Evolutionary conservation across 2,888 invertebrate species (phyloP), one percentile per base, ranked within the genome.

Genomic region (Dynastes grantii): DNA sequence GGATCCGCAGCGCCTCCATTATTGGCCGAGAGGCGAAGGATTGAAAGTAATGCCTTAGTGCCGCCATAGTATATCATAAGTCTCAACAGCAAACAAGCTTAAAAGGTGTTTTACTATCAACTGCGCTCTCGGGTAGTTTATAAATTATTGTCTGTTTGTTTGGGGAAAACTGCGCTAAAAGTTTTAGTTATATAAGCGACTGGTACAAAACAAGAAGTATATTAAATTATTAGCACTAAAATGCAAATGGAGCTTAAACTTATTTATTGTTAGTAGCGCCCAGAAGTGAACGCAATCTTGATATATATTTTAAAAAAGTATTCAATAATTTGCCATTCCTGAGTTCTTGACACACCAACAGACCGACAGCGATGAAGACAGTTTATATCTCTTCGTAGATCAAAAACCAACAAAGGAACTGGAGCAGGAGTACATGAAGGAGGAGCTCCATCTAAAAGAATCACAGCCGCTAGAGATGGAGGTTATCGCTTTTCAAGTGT

Each of bases 51-150:
- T 61, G 29, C 45, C 61, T 45, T 45, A 61, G 73, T 75, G 55
- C 73, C 63, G 16, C 61, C 61, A 49, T 63, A 63, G 55, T 75
- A 75, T 75, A 75, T 75, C 73, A 75, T 61, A 63, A 75, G 73
- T 75, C 73, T 75, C 73, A 61, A 75, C 73, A 61, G 73, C 63
- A 75, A 75, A 75, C 73, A 75, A 71, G 73, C 73, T 75, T 75
- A 75, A 75, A 75, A 61, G 73, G 73, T 75, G 73, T 75, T 75
- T 75, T 75, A 75, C 61, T 75, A 75, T 61, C 61, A 61, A 61
- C 61, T 45, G 61, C 49, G 63, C 45, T 61, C 55, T 45, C 61
- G 27, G 63, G 73, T 75, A 75, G 73, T 75, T 75, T 75, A 75
- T 75, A 75, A 75, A 75, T 75, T 75, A 75, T 75, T 29, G 63